Base-by-base conservation (phyloP, 2,113 vertebrate species). In the Neoarius graeffei region DNA sequence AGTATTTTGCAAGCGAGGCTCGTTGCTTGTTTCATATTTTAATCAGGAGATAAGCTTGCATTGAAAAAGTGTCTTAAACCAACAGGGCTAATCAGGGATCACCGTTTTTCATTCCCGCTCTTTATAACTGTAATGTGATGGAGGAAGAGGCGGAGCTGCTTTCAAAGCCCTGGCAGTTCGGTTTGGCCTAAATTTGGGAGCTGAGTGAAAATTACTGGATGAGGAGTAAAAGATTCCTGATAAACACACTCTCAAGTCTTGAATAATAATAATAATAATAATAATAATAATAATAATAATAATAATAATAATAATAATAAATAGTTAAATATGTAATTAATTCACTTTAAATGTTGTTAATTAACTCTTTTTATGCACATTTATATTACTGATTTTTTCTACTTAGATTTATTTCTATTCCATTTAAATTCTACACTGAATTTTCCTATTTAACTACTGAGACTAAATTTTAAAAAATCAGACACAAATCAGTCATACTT, bases 11-110 rank as follows among this genome's bases (percentile, higher is more conserved):
- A 57, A 48, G 20, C 0, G 20, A 48, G 11, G 50, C 56, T 52
- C 35, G 57, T 79, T 62, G 7, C 27, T 35, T 66, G n/a, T 52
- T 86, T 79, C 77, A 56, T 62, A 69, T 81, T 69, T 56, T 69
- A 86, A 52, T 80, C 85, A 69, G 27, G 64, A 81, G 50, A 81
- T 7, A 57, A 54, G 62, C 27, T 59, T 15, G 69, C 52, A 42
- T 42, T 74, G 14, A 23, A 17, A 11, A 48, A 27, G 60, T 10
- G 48, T 52, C 82, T 84, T 27, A 17, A 84, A 66, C 82, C 59
- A 9, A 9, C 23, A 19, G 54, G 11, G 73, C 25, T 79, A 66
- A 86, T 79, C 71, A 7, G 42, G 23, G 74, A 64, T 86, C 73
- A 86, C 50, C 23, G 14, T 17, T 52, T 62, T 42, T 27, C 84